Conservation (phyloP, 2,797 vertebrate genomes). For the Eulemur rubriventer region DNA sequence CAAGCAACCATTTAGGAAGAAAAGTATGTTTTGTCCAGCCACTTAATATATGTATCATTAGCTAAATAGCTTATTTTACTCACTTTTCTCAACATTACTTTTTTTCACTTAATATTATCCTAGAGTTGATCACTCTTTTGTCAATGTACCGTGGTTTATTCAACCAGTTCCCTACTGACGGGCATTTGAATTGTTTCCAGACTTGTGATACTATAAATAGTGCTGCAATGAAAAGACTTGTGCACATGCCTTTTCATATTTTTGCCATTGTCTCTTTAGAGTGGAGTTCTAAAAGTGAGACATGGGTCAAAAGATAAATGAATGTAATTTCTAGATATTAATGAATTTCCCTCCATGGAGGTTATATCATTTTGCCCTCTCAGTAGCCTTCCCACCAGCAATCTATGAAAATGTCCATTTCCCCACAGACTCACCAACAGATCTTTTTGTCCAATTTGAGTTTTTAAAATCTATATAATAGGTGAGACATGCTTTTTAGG, state of each 20-base stretch:
- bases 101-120: not conserved
- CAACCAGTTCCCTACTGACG: not conserved
- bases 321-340: not conserved
- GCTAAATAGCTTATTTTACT: no score
- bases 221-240: not conserved
- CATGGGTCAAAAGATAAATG: not conserved
- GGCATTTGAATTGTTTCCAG: not conserved
- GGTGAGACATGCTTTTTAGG: not conserved
- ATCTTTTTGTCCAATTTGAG: not conserved
- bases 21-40: not conserved
- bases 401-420: not conserved
- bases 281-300: not conserved
- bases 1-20: not conserved
- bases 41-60: not conserved
- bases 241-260: not conserved
- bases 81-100: not conserved
- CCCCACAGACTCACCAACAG: not conserved
- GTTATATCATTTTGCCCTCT: not conserved
- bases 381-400: not conserved
- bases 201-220: not conserved
- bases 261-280: not conserved
- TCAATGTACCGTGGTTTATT: not conserved
- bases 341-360: not conserved
- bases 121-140: not conserved
- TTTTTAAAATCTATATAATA: not conserved